Conservation (phyloP, 2,888 invertebrate genomes). For the Brachypalpus laphriformis region DNA sequence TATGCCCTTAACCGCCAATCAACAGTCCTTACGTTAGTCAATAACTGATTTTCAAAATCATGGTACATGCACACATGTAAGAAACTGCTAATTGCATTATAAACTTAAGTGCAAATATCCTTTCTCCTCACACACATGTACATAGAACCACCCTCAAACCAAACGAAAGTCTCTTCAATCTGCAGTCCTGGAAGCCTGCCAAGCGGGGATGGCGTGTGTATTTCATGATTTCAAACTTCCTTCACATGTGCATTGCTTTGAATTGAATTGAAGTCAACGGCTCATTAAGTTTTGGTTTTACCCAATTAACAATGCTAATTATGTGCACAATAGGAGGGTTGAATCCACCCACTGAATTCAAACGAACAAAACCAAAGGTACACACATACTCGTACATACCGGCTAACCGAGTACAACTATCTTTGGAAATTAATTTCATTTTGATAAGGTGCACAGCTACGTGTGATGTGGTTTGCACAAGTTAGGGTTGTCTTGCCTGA, state of each 20-base stretch:
- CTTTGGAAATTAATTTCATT: background rate
- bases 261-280: conserved; percentile 40
- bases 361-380: background rate
- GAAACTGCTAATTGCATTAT: conserved; percentile 35
- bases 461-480: background rate
- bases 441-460: background rate
- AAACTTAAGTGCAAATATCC: background rate
- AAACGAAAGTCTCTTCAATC: background rate
- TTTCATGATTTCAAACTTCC: background rate
- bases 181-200: background rate
- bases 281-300: conserved; percentile 40
- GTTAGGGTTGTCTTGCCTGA: background rate
- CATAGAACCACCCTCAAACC: background rate
- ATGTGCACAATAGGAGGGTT: background rate
- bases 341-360: background rate
- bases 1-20: background rate
- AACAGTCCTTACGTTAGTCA: background rate
- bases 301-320: conserved; percentile 35
- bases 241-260: background rate
- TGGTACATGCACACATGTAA: background rate
- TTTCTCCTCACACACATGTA: background rate
- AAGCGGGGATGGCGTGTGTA: too few species aligned
- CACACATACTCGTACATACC: too few species aligned
- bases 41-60: conserved; percentile 12
- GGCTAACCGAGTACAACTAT: background rate